These are phyloP conservation scores for Platalea minor DNA, from an alignment of 2,797 vertebrate genomes.

Conservation along the genomic window DNA sequence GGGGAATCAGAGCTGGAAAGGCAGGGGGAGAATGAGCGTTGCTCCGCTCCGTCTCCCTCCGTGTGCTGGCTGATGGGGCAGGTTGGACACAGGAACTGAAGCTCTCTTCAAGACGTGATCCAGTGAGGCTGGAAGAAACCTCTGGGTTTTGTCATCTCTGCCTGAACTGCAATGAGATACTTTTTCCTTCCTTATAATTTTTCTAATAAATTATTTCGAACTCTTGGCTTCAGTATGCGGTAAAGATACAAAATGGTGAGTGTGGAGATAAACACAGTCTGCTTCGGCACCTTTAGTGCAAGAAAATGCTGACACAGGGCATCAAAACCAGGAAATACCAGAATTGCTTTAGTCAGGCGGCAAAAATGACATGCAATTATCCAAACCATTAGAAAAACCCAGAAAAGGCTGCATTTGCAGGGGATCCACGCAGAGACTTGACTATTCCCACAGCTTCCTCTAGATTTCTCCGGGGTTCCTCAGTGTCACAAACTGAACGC, in stretches of 20 bases:
- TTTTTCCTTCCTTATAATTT: background rate
- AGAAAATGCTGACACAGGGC: background rate
- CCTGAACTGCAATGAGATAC: background rate
- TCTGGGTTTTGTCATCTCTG: background rate
- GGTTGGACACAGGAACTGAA: background rate
- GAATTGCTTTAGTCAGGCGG: slow-evolving; percentile 14
- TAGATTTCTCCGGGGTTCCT: background rate
- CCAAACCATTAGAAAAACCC: slow-evolving; percentile 11
- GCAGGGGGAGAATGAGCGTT: background rate
- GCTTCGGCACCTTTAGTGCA: background rate
- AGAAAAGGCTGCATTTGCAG: background rate
- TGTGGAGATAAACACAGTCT: background rate
- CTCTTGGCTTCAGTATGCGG: background rate
- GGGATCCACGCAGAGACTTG: background rate
- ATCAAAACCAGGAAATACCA: background rate
- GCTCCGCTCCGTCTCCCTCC: background rate
- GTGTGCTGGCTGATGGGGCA: background rate
- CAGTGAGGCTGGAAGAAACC: background rate
- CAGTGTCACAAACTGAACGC: background rate
- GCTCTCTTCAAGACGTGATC: background rate
- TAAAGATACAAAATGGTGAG: background rate
- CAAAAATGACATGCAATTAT: slow-evolving; percentile 28
- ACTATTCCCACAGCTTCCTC: background rate
- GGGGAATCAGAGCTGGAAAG: background rate
- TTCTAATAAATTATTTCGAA: background rate